These are phyloP conservation scores for Cyrtonyx montezumae DNA, from an alignment of 2,113 vertebrate species.

Conservation along the genomic window DNA sequence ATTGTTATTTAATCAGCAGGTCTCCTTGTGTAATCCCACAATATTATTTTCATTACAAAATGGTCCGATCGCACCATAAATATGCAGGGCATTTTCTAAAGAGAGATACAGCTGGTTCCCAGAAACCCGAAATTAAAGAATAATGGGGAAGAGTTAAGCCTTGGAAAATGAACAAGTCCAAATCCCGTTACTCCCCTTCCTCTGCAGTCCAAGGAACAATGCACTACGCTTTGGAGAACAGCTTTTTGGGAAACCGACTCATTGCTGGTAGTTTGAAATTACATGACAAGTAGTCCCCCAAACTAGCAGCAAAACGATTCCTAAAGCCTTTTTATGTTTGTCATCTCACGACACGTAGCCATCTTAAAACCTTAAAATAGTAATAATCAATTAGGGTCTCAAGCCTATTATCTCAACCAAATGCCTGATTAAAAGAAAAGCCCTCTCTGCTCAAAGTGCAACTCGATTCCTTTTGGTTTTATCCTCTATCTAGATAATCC, in stretches of 20 bases:
- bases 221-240: neutral
- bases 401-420: constrained; percentile 75
- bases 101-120: constrained; percentile 7
- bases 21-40: constrained; percentile 26
- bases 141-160: neutral
- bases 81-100: constrained; percentile 41
- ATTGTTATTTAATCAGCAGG: constrained; percentile 65
- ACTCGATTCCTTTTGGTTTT: constrained; percentile 67
- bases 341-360: constrained; percentile 52
- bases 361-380: constrained; percentile 75
- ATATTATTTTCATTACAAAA: constrained; percentile 48
- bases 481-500: constrained; percentile 69
- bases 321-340: constrained; percentile 32
- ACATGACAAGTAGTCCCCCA: neutral
- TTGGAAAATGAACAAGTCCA: constrained; percentile 20
- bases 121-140: constrained; percentile 30
- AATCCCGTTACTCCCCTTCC: constrained; percentile 7
- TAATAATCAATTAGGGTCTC: constrained; percentile 70
- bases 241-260: constrained; percentile 7
- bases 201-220: neutral
- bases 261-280: constrained; percentile 12
- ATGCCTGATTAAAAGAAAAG: constrained; percentile 74
- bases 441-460: constrained; percentile 64
- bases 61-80: constrained; percentile 17
- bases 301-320: neutral